Conservation (phyloP, 2,113 vertebrate genomes). For the Sterrhoptilus dennistouni region DNA sequence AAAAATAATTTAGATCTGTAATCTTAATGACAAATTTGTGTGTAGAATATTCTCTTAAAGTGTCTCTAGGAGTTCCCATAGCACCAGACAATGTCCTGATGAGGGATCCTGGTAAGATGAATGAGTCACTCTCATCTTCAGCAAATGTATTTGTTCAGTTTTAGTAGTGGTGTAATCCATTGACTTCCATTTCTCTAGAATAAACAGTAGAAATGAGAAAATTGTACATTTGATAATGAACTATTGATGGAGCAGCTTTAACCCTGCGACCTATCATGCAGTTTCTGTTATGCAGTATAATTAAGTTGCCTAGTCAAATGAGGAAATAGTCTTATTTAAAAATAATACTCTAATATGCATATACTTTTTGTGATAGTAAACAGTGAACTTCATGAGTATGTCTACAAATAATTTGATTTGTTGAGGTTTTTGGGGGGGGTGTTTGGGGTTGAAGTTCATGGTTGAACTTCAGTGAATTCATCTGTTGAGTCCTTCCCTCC, state of each 20-base stretch:
- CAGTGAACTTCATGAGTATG: neutral
- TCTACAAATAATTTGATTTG: neutral
- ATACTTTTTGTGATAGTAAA: neutral
- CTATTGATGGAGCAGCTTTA: slow-evolving; percentile 20
- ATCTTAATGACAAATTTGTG: neutral
- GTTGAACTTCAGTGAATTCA: neutral
- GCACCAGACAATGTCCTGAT: neutral
- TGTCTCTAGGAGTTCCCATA: neutral
- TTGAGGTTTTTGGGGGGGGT: rapidly evolving
- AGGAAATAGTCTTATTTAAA: neutral
- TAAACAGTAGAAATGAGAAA: slow-evolving; percentile 17
- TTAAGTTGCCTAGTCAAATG: slow-evolving; percentile 19
- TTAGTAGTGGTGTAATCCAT: neutral
- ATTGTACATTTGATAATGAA: neutral
- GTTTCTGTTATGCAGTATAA: slow-evolving; percentile 5
- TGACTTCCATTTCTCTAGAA: neutral
- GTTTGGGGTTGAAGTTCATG: neutral
- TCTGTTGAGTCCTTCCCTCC: rapidly evolving
- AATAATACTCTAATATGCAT: neutral
- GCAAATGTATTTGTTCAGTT: neutral
- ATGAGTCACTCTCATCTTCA: neutral
- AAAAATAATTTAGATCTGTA: neutral
- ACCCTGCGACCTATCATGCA: neutral
- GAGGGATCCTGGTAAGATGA: neutral
- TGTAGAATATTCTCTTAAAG: neutral